Evolutionary conservation across 2,888 invertebrate species (phyloP).

Genomic region (Sminthurinus aureus): DNA sequence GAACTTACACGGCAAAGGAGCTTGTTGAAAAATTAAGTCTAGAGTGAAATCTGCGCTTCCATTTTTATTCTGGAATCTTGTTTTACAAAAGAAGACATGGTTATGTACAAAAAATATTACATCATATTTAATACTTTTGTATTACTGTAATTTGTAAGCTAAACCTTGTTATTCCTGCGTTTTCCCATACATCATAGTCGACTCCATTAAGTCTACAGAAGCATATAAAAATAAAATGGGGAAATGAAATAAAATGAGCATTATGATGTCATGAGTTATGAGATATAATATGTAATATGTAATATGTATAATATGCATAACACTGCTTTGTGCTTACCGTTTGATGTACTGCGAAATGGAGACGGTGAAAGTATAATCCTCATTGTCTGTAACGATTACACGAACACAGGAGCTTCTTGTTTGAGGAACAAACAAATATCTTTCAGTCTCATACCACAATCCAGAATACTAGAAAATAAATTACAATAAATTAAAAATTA

Average conservation of each 20-base stretch:
- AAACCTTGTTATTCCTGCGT: conserved; percentile 35
- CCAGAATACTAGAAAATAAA: conserved; percentile 31
- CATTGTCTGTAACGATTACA: conserved; percentile 26
- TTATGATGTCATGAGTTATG: too few relatives aligned
- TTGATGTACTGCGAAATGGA: conserved; percentile 28
- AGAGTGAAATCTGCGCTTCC: conserved; percentile 20
- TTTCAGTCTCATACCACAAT: conserved; percentile 34
- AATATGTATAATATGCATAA: not conserved
- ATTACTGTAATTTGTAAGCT: too few relatives aligned
- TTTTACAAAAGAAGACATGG: too few relatives aligned
- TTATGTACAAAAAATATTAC: too few relatives aligned
- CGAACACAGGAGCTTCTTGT: conserved; percentile 19
- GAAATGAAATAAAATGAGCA: too few relatives aligned
- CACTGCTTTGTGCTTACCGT: conserved; percentile 1
- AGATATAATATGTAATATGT: not conserved
- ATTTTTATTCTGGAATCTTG: not conserved
- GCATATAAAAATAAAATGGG: too few relatives aligned
- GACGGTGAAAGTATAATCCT: conserved; percentile 25
- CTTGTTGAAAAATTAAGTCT: conserved; percentile 29
- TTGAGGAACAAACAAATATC: conserved; percentile 34
- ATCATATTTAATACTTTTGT: too few relatives aligned
- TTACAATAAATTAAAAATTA: too few relatives aligned
- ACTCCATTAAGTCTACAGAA: not conserved
- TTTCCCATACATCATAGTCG: conserved; percentile 18
- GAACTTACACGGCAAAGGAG: conserved; percentile 34